phyloP scores from a whole-genome alignment of 2,888 invertebrate genomes.

The Drosophila pseudotakahashii region DNA sequence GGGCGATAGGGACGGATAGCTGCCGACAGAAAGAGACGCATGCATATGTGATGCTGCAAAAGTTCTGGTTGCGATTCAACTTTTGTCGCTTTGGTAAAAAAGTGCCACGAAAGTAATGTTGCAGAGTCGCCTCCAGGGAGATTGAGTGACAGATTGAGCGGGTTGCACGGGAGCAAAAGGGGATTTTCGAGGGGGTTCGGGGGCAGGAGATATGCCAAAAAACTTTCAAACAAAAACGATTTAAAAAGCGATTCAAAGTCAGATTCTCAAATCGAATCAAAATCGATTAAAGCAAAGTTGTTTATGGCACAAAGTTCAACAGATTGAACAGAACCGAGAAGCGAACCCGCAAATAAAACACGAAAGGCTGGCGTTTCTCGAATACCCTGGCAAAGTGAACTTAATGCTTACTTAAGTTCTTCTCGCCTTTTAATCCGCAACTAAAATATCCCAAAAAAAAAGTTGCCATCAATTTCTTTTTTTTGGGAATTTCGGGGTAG shows the following conservation, averaged over 20 bases:
- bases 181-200: neutral
- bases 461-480: neutral
- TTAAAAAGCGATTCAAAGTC: constrained; percentile 72
- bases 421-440: constrained; percentile 1
- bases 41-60: constrained; percentile 35
- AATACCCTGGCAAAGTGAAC: neutral
- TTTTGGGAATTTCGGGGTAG: neutral
- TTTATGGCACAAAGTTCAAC: constrained; percentile 45
- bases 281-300: constrained; percentile 54
- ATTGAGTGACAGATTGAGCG: constrained; percentile 71
- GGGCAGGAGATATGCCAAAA: constrained; percentile 36
- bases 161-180: constrained; percentile 15
- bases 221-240: constrained; percentile 75
- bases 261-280: constrained; percentile 70
- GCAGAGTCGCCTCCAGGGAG: constrained; percentile 64
- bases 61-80: constrained; percentile 70
- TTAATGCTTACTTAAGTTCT: neutral
- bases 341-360: neutral
- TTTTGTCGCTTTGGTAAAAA: constrained; percentile 68
- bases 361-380: neutral
- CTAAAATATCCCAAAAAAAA: constrained; percentile 10
- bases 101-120: constrained; percentile 70
- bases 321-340: constrained; percentile 23
- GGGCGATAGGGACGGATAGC: neutral
- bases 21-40: constrained; percentile 2